Evolutionary conservation across 2,888 invertebrate species (phyloP).

Genomic region (Phragmatobia fuliginosa): DNA sequence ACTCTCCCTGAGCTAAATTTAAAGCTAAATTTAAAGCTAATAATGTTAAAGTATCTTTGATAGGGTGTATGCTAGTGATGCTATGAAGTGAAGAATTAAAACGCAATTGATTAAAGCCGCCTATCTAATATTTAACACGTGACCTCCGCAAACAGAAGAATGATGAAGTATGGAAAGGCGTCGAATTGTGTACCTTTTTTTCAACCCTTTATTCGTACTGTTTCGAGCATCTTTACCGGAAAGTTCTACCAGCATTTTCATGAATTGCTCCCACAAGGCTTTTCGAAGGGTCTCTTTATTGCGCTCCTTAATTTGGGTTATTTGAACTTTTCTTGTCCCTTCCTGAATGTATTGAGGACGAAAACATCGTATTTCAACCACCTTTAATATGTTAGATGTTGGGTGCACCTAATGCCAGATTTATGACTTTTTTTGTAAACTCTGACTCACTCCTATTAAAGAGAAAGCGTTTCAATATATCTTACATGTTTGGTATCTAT

Average conservation of each 20-base stretch:
- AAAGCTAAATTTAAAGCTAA: background rate
- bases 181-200: conserved; percentile 54
- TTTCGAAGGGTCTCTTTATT: conserved; percentile 77
- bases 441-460: conserved; percentile 25
- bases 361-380: conserved; percentile 64
- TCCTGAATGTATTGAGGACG: conserved; percentile 64
- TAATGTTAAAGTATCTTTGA: background rate
- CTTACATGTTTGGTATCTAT: background rate
- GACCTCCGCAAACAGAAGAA: conserved; percentile 19
- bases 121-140: background rate
- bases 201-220: conserved; percentile 66
- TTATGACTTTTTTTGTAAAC: conserved; percentile 53
- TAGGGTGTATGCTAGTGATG: background rate
- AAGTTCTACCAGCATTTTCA: conserved; percentile 73
- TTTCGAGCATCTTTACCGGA: conserved; percentile 70
- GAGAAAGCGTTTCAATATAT: conserved; percentile 20
- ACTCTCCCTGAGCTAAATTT: background rate
- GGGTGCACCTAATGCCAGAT: conserved; percentile 53
- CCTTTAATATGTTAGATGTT: conserved; percentile 52
- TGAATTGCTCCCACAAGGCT: conserved; percentile 78
- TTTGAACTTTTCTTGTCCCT: conserved; percentile 76
- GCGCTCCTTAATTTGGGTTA: conserved; percentile 78
- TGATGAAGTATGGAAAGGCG: conserved; percentile 50
- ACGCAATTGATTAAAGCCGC: background rate
- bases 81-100: background rate